A percentile compares a stretch with the other conserved stretches of the same genome.
Conservation (phyloP, 2,113 vertebrate genomes). For the Pseudorasbora parva region DNA sequence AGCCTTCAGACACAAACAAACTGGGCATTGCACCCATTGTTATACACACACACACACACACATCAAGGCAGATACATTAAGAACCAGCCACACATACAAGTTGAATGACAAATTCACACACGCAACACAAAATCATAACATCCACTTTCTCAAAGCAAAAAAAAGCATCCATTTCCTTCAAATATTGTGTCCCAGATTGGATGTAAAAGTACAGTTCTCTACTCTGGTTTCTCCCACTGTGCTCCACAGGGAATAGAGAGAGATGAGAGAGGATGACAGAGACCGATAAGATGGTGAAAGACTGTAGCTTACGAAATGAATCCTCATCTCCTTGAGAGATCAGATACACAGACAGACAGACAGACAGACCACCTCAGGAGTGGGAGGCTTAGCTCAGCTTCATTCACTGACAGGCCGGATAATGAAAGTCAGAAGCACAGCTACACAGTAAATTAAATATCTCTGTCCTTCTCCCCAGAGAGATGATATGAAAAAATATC, state of each 20-base stretch:
- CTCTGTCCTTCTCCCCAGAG: conserved; percentile 20
- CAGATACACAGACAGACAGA: conserved; percentile 20
- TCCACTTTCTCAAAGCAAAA: not conserved
- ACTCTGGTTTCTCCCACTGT: conserved; percentile 25
- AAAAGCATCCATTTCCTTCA: not conserved
- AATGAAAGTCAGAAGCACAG: conserved; percentile 32
- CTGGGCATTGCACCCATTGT: not conserved
- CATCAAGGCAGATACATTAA: not conserved
- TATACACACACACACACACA: not conserved
- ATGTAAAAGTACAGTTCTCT: conserved; percentile 7
- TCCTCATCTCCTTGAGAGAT: conserved; percentile 43
- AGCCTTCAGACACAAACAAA: not conserved
- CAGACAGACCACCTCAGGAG: conserved; percentile 34
- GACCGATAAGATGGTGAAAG: conserved; percentile 32
- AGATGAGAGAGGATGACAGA: conserved; percentile 31
- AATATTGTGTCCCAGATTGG: not conserved
- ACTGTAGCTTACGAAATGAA: conserved; percentile 40
- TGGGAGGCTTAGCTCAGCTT: conserved; percentile 37
- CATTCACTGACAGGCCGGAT: conserved; percentile 29
- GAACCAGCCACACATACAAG: conserved; percentile 3
- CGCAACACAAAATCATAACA: not conserved
- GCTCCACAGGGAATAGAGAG: not conserved
- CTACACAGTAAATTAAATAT: conserved; percentile 38
- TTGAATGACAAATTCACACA: not conserved
- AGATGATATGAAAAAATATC: conserved; percentile 13